Percentiles rank a stretch among this genome's conserved stretches.
phyloP scores from a whole-genome alignment of 2,113 vertebrate genomes.

The Psettodes erumei region DNA sequence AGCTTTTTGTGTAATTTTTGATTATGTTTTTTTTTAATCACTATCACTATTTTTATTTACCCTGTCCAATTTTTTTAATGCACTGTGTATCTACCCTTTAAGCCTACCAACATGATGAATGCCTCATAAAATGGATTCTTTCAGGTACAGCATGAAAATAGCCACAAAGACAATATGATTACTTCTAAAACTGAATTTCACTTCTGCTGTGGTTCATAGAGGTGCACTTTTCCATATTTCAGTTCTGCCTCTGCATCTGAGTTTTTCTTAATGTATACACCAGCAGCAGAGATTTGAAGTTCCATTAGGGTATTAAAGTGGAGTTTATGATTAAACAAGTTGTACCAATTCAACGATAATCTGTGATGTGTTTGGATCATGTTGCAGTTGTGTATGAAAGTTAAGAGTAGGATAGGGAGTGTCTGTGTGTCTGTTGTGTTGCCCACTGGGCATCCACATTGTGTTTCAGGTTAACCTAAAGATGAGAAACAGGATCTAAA shows the following conservation, averaged over 20 bases:
- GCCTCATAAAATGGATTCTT: constrained; percentile 1
- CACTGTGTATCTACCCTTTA: background rate
- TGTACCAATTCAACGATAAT: background rate
- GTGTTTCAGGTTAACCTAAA: no score
- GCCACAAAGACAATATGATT: no score
- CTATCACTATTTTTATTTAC: background rate
- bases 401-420: no score
- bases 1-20: background rate
- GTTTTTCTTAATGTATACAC: background rate
- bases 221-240: background rate
- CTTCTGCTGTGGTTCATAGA: background rate
- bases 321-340: background rate
- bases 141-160: background rate
- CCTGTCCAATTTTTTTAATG: background rate
- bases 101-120: background rate
- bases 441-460: no score
- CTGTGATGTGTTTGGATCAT: background rate
- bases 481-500: no score
- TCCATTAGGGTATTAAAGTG: background rate
- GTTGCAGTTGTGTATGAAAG: background rate
- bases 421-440: no score
- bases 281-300: background rate
- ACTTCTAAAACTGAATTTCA: no score
- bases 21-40: background rate
- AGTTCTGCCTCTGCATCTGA: background rate